These are phyloP conservation scores for human DNA, from an alignment of 2,113 vertebrate genomes.

Conservation along the genomic window DNA sequence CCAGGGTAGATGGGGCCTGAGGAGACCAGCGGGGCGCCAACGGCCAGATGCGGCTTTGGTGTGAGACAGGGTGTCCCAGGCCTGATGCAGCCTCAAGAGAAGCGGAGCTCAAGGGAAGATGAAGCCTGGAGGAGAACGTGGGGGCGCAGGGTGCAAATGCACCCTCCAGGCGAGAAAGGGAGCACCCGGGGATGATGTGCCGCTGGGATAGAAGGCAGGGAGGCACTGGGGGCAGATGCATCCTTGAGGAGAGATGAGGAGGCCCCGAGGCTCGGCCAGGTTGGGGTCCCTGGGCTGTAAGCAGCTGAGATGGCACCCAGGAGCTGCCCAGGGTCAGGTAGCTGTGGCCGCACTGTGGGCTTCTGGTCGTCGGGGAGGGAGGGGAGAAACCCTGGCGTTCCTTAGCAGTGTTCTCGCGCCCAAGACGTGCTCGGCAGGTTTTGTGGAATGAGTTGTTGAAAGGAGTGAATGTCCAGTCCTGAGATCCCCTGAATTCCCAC, in stretches of 20 bases:
- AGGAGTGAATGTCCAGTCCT: neutral
- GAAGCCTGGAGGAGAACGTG: neutral
- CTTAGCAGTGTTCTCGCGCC: neutral
- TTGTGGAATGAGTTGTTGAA: neutral
- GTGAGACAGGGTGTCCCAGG: neutral
- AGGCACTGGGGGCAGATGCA: neutral
- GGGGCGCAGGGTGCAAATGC: too few species aligned
- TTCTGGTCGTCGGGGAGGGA: neutral
- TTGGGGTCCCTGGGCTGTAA: neutral
- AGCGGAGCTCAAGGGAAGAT: neutral
- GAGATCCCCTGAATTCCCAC: neutral
- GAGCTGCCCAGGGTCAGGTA: neutral
- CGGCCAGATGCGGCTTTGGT: neutral
- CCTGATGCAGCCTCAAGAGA: neutral
- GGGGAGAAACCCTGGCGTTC: neutral
- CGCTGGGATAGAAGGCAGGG: rapidly evolving
- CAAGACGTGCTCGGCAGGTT: neutral
- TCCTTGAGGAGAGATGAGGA: neutral
- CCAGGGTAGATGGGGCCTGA: neutral
- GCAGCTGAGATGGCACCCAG: neutral
- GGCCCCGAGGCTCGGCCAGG: neutral
- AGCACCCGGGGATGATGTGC: neutral
- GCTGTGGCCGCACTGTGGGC: neutral
- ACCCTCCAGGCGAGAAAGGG: neutral
- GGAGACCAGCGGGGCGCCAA: neutral